phyloP scores from a whole-genome alignment of 2,113 vertebrate species.

The Grantiella picta region DNA sequence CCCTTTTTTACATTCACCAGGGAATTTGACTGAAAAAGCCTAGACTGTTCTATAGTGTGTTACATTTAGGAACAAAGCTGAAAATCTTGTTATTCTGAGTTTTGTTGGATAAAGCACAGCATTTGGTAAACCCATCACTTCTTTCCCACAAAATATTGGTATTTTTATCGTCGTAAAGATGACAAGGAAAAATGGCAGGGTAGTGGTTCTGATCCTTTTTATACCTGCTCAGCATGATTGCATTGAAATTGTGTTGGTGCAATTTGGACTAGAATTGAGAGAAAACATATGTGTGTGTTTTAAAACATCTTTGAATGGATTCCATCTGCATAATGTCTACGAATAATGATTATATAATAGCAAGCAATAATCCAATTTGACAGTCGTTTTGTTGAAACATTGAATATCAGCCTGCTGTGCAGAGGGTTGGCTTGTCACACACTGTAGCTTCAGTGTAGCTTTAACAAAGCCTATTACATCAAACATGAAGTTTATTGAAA shows the following conservation, averaged over 20 bases:
- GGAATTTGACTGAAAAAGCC: constrained; percentile 23
- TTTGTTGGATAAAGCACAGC: constrained; percentile 19
- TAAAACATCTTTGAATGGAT: background rate
- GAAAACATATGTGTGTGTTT: constrained; percentile 6
- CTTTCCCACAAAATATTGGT: background rate
- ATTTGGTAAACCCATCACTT: background rate
- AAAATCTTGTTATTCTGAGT: constrained; percentile 25
- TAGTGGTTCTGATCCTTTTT: background rate
- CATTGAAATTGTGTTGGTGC: background rate
- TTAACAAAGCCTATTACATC: background rate
- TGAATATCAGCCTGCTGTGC: background rate
- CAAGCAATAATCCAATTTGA: constrained; percentile 20
- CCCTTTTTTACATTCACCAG: constrained; percentile 1
- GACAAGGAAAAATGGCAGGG: background rate
- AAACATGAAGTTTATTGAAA: background rate
- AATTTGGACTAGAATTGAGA: background rate
- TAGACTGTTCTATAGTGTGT: background rate
- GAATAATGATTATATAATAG: constrained; percentile 18
- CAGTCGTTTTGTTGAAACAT: background rate
- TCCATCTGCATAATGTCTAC: constrained; percentile 3
- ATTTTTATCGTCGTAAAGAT: constrained; percentile 18
- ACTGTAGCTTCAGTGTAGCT: background rate
- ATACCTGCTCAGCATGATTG: constrained; percentile 17
- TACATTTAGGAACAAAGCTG: constrained; percentile 28
- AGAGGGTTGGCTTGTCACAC: background rate